These are phyloP conservation scores for Crambe crambe DNA, from an alignment of 37 sponge, comb jelly and placozoan genomes.

Conservation along the genomic window DNA sequence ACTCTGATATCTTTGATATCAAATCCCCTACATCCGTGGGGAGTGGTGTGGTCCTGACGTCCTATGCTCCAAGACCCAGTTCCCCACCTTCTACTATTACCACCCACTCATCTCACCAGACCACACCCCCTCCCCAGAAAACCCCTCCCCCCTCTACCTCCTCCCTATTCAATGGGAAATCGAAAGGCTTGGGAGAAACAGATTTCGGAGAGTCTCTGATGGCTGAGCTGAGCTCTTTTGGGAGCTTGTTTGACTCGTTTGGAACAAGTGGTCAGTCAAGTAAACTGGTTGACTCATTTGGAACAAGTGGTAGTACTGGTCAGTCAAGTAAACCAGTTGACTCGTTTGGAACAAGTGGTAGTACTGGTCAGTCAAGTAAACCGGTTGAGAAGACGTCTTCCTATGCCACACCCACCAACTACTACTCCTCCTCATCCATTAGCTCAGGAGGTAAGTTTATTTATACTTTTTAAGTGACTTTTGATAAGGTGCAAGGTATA, in stretches of 20 bases:
- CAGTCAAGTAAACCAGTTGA: neutral
- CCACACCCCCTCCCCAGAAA: neutral
- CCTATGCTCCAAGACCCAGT: constrained; percentile 2
- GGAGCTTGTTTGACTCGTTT: constrained; percentile 15
- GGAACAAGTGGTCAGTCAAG: constrained; percentile 7
- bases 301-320: constrained; percentile 5
- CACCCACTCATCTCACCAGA: neutral
- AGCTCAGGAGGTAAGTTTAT: neutral
- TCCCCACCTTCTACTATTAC: constrained; percentile 5
- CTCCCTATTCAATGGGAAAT: constrained; percentile 1
- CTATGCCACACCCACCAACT: too few relatives aligned
- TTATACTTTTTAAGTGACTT: too few relatives aligned
- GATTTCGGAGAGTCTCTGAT: constrained; percentile 17
- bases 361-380: neutral
- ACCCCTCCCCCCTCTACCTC: neutral
- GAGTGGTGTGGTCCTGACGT: neutral
- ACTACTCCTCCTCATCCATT: neutral
- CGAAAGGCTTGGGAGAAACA: neutral
- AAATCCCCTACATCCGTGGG: neutral
- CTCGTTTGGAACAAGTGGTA: constrained; percentile 19
- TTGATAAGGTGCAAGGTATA: too few relatives aligned
- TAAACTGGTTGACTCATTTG: constrained; percentile 9
- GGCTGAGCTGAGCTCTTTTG: constrained; percentile 28
- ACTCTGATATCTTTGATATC: neutral
- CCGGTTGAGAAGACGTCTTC: too few relatives aligned